Base-by-base conservation (phyloP, 2,113 vertebrate species). In the Sphaerodactylus townsendi region DNA sequence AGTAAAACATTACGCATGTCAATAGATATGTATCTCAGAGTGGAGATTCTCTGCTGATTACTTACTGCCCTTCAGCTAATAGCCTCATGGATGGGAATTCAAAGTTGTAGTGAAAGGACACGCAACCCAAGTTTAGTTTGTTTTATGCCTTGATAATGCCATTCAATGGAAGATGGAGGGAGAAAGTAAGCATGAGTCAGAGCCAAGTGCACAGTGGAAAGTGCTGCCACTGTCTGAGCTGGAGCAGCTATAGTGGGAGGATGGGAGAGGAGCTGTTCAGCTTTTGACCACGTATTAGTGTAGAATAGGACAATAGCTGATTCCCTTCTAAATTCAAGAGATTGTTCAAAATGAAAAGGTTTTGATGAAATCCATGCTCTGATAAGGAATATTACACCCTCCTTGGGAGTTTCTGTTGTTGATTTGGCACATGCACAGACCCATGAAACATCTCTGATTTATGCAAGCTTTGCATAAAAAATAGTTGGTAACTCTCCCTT, bases 401-500 rank as follows among this genome's bases (percentile, higher is more conserved):
- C 25, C n/a, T 48, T 30, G 39, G 73, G 86, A 81, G 5, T 10
- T 30, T 9, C 59, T 46, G 72, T 76, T 75, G 53, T n/a, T 37
- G 15, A 41, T 71, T 46, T 70, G 73, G 48, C 25, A 6, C 77
- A 84, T 23, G 15, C 1, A 0, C 13, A 8, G 17, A 64, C 3
- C 11, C 46, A 48, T 7, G n/a, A 6, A 1, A 2, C 4, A 33
- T 9, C 1, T 68, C 48, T 41, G 23, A 66, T 56, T 50, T 50
- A 62, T 50, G 37, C 33, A 78, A 13, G 10, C 41, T 25, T 28
- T 7, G 19, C 56, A 15, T 46, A 78, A 76, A 17, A 64, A 50
- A 23, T 39, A 79, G 23, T 64, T 33, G 87, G 89, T 90, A 91
- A 83, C 71, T 37, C 84, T 53, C 19, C 48, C 64, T 89, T 86